Conservation (phyloP, 2,888 invertebrate species). For the Teleiodes luculella region DNA sequence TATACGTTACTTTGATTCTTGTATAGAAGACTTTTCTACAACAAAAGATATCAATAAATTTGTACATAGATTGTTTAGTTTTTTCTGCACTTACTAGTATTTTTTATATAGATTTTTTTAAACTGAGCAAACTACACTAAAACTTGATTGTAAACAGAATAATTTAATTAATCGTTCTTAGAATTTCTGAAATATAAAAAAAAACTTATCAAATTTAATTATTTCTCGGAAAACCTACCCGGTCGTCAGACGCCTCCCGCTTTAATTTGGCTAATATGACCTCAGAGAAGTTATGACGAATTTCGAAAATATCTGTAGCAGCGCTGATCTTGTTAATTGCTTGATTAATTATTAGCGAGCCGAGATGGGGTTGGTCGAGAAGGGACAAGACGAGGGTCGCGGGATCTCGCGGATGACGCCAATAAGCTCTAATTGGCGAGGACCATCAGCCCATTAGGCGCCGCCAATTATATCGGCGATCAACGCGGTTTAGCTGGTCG, state of each 20-base stretch:
- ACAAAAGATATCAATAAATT: too few species aligned
- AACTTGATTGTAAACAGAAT: too few species aligned
- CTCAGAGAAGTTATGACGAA: constrained; percentile 40
- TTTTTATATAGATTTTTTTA: too few species aligned
- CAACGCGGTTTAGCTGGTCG: neutral
- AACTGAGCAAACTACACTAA: too few species aligned
- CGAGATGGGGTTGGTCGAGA: constrained; percentile 70
- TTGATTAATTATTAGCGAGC: constrained; percentile 74
- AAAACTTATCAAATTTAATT: constrained; percentile 1
- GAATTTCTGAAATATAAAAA: neutral
- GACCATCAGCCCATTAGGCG: constrained; percentile 66
- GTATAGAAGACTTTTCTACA: neutral
- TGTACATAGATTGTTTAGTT: too few species aligned
- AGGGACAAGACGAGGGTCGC: constrained; percentile 71
- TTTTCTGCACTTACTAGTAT: too few species aligned
- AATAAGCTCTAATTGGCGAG: constrained; percentile 72
- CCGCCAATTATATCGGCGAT: constrained; percentile 50
- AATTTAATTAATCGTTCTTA: too few species aligned
- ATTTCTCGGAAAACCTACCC: neutral
- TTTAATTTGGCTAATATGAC: constrained; percentile 9
- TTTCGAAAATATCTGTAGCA: constrained; percentile 51
- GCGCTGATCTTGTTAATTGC: constrained; percentile 62
- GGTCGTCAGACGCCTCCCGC: neutral
- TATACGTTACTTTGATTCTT: neutral
- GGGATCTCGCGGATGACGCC: constrained; percentile 65